These are phyloP conservation scores for Aphaenogaster floridana DNA, from an alignment of 1,140 invertebrate species.

Conservation along the genomic window DNA sequence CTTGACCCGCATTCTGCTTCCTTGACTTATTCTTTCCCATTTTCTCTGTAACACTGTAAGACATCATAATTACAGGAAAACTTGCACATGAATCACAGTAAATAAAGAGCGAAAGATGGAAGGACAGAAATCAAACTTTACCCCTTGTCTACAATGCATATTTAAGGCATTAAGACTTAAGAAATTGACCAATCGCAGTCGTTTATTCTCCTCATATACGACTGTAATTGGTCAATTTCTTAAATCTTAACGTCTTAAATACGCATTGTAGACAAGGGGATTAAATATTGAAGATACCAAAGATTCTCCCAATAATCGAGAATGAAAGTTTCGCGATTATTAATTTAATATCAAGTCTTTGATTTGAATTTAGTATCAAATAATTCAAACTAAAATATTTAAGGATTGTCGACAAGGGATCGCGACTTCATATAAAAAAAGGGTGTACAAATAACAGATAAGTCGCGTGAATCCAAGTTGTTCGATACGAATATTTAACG, in stretches of 20 bases:
- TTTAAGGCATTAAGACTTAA: too few species aligned
- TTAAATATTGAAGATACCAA: neutral
- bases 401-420: neutral
- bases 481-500: neutral
- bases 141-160: too few species aligned
- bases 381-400: neutral
- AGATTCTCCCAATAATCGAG: neutral
- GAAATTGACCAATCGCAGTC: too few species aligned
- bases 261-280: too few species aligned
- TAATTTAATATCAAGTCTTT: neutral
- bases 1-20: neutral
- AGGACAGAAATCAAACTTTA: neutral
- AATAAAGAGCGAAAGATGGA: neutral
- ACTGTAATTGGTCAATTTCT: too few species aligned
- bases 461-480: too few species aligned
- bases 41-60: neutral
- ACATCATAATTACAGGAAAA: neutral
- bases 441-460: too few species aligned
- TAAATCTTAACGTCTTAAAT: too few species aligned
- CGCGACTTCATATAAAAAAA: neutral
- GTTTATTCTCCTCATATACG: too few species aligned
- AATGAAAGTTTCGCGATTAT: neutral
- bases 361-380: too few species aligned
- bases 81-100: neutral
- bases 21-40: slow-evolving; percentile 50